phyloP scores from a whole-genome alignment of 2,113 vertebrate species.

The Sylvicapra grimmia region DNA sequence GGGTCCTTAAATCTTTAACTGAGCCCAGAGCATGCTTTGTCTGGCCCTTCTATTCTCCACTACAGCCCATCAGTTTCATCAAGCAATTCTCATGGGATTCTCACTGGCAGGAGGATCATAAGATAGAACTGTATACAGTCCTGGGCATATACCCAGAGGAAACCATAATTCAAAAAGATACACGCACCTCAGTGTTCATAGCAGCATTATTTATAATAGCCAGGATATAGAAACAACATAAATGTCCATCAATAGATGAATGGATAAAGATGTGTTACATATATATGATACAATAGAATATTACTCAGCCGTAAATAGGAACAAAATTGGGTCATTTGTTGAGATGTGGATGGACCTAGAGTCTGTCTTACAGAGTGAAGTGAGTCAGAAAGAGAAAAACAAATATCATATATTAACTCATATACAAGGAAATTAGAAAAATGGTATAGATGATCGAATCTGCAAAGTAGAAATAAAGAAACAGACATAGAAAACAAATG shows the following conservation, averaged over 20 bases:
- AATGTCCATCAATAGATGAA: neutral
- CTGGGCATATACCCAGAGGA: neutral
- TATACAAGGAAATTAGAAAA: neutral
- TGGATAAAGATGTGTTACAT: neutral
- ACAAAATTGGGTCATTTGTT: neutral
- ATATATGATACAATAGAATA: neutral
- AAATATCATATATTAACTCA: neutral
- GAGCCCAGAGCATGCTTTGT: neutral
- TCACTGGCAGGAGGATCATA: neutral
- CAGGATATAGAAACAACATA: neutral
- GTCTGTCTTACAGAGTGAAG: neutral
- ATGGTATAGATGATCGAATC: neutral
- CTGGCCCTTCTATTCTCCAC: neutral
- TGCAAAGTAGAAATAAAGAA: neutral
- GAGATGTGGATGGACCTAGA: neutral
- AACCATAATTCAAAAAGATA: neutral
- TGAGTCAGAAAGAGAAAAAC: neutral
- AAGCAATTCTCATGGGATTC: too few relatives aligned
- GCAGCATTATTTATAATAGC: neutral
- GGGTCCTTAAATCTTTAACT: neutral
- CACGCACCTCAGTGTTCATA: neutral
- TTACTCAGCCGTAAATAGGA: neutral
- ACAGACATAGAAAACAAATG: neutral
- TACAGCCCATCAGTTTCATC: rapidly evolving
- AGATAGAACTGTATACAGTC: neutral